Conservation (phyloP, 2,888 invertebrate genomes). For the Cheiracanthium punctorium region DNA sequence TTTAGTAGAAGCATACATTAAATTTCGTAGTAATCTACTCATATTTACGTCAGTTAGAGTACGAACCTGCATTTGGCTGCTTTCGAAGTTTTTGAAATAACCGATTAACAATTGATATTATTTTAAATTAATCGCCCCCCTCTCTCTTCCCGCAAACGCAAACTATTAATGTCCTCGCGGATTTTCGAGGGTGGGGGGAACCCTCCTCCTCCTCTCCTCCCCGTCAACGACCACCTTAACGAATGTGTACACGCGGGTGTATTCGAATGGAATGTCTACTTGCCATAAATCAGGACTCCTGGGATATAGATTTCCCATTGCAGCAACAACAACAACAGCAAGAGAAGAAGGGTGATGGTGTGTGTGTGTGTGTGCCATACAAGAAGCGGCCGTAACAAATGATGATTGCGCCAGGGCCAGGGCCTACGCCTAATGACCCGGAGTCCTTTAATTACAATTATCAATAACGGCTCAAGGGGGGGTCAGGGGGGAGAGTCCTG, state of each 20-base stretch:
- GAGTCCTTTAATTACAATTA: constrained; percentile 70
- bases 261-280: neutral
- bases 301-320: constrained; percentile 64
- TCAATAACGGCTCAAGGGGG: constrained; percentile 52
- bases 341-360: constrained; percentile 39
- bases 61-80: too few relatives aligned
- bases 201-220: neutral
- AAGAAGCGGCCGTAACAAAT: constrained; percentile 64
- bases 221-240: neutral
- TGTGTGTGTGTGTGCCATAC: constrained; percentile 13
- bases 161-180: too few relatives aligned
- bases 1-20: too few relatives aligned
- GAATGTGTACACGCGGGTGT: neutral
- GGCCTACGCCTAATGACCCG: constrained; percentile 65
- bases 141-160: too few relatives aligned
- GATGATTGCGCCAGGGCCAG: constrained; percentile 63
- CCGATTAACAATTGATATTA: too few relatives aligned
- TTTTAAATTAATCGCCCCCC: too few relatives aligned
- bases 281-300: constrained; percentile 36
- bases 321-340: constrained; percentile 13
- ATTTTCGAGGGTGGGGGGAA: too few relatives aligned
- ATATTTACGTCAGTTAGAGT: too few relatives aligned
- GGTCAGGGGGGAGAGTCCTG: constrained; percentile 35
- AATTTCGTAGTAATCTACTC: too few relatives aligned
- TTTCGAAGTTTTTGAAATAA: too few relatives aligned